phyloP scores from a whole-genome alignment of 2,113 vertebrate species.

The Ailuropoda melanoleuca region DNA sequence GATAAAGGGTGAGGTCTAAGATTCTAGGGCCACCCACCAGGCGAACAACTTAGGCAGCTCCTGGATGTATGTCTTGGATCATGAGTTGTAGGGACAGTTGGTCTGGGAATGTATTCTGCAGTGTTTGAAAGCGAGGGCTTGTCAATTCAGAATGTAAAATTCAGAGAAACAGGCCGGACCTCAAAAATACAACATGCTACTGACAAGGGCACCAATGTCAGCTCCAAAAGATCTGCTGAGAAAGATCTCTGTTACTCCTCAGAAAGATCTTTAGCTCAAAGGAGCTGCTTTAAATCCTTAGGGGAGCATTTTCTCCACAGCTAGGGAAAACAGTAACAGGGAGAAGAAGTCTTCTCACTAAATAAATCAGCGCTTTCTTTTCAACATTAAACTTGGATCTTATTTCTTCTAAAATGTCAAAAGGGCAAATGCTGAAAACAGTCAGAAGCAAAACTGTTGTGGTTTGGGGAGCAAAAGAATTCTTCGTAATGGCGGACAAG shows the following conservation, averaged over 20 bases:
- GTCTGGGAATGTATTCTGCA: not conserved
- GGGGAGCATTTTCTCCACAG: not conserved
- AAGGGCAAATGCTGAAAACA: slow-evolving; percentile 64
- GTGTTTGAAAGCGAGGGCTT: not conserved
- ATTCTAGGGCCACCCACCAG: not conserved
- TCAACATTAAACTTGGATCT: slow-evolving; percentile 60
- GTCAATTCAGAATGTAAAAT: not conserved
- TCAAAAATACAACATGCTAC: not conserved
- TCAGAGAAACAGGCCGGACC: not conserved
- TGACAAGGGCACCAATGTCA: not conserved
- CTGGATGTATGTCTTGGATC: not conserved
- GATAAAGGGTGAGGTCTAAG: not conserved
- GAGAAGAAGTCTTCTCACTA: slow-evolving; percentile 13
- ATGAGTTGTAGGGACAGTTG: not conserved
- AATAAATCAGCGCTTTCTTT: slow-evolving; percentile 54
- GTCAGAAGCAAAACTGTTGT: slow-evolving; percentile 62
- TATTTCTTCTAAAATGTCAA: slow-evolving; percentile 65
- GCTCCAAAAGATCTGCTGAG: not conserved
- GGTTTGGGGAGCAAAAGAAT: slow-evolving; percentile 51
- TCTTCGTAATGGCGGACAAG: slow-evolving; percentile 25
- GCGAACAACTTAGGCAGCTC: not conserved
- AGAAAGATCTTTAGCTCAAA: not conserved
- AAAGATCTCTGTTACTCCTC: not conserved
- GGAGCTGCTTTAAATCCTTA: not conserved
- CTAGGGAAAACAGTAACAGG: not conserved